Evolutionary conservation across 2,888 invertebrate species (phyloP).

Genomic region (Dynastes tityus): DNA sequence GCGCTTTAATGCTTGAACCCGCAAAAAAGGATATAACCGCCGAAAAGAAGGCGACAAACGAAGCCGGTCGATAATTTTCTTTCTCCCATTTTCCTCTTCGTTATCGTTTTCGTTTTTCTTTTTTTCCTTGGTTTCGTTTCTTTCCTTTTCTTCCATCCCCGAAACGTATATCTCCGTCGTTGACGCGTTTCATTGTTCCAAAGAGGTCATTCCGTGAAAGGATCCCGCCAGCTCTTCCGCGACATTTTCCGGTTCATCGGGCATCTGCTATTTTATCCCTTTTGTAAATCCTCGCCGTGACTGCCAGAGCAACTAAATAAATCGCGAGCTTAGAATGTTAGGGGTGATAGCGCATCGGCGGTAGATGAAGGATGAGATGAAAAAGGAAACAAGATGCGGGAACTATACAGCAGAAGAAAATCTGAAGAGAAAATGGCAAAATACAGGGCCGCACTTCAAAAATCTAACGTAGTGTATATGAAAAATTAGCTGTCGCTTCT

Average conservation of each 20-base stretch:
- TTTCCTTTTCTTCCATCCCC: background rate
- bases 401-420: background rate
- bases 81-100: constrained; percentile 1
- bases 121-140: background rate
- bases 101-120: background rate
- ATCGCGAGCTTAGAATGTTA: constrained; percentile 24
- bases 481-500: background rate
- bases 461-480: background rate
- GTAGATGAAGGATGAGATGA: background rate
- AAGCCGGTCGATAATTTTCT: constrained; percentile 17
- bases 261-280: constrained; percentile 46
- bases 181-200: constrained; percentile 43
- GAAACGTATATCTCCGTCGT: constrained; percentile 38
- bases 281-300: constrained; percentile 43
- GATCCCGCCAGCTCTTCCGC: constrained; percentile 31
- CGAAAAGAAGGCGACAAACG: constrained; percentile 6
- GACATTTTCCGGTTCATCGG: constrained; percentile 46
- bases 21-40: background rate
- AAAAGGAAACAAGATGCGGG: background rate
- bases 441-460: background rate
- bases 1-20: background rate
- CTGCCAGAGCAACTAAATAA: constrained; percentile 43
- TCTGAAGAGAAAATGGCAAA: background rate
- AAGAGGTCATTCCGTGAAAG: constrained; percentile 42
- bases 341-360: background rate